Base-by-base conservation (phyloP, 37 sponge, comb jelly and placozoan species). In the Halichondria panicea region DNA sequence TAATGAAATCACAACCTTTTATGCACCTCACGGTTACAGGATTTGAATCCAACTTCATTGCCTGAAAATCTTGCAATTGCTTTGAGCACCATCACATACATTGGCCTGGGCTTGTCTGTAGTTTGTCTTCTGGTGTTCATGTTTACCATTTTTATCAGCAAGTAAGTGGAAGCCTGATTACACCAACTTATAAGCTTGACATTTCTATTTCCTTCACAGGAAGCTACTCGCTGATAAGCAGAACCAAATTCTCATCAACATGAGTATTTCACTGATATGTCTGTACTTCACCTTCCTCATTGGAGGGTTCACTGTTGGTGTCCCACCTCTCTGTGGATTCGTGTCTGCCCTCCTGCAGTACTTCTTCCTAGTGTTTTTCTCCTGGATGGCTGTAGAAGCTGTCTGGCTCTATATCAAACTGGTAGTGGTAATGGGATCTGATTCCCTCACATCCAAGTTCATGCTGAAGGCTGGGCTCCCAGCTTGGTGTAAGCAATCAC, bases 341-440 rank as follows among this genome's bases (percentile, higher is more conserved):
- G 39, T 38, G 30, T 50, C 82, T 43, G 87, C 82, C 31, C 61
- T 87, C 30, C 53, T 87, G 5, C 80, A 87, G 38, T 87, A 87
- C 71, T 81, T 87, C 76, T 70, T 87, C 71, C 32, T 87, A 71
- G 87, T 75, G 43, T 80, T 53, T 65, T 87, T 87, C 44, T 28
- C 59, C 41, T 87, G 87, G 81, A 87, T 76, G 13, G 87, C 71
- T 43, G 70, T 54, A 11, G 87, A 87, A 53, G 76, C 87, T 5
- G 65, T 87, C 27, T 69, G 48, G 19, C 70, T 87, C 55, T 81
- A 87, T 55, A 11, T 31, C 28, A 87, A 87, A 63, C 65, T 87
- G 40, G 87, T 81, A 22, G 60, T 54, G 24, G 76, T 80, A 18
- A 19, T 87, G 27, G 75, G 76, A 66, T 40, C 28, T 50, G 18